Evolutionary conservation across 2,113 vertebrate species (phyloP).

Genomic region (Aptenodytes forsteri): DNA sequence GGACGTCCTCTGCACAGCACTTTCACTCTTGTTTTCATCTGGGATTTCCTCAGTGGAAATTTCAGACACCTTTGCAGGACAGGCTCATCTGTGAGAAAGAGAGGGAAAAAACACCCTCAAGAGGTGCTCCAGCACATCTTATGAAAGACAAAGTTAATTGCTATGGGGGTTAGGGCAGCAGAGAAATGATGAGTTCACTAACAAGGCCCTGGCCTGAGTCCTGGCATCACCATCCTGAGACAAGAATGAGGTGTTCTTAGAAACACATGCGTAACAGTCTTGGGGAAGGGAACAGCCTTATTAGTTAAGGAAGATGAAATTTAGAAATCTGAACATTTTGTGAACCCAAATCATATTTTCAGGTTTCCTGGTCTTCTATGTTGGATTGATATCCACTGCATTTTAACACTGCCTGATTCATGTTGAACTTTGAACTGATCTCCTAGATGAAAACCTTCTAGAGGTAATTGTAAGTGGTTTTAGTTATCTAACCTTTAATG

Average conservation of each 20-base stretch:
- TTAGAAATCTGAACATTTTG: not conserved
- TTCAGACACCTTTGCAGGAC: not conserved
- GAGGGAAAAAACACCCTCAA: not conserved
- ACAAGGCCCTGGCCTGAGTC: not conserved
- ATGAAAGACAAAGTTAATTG: not conserved
- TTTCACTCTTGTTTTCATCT: not conserved
- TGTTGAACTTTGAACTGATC: not conserved
- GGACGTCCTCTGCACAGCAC: rapidly evolving
- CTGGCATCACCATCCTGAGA: not conserved
- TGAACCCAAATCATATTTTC: not conserved
- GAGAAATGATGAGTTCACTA: not conserved
- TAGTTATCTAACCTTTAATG: not conserved
- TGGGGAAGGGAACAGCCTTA: not conserved
- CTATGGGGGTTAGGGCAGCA: not conserved
- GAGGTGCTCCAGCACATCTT: rapidly evolving
- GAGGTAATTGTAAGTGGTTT: not conserved
- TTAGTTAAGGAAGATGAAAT: not conserved
- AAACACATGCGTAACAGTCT: not conserved
- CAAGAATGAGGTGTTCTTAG: not conserved
- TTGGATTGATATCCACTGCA: not conserved
- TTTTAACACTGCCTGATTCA: not conserved
- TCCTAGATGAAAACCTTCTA: not conserved
- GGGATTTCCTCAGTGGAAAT: not conserved
- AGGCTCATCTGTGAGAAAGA: not conserved
- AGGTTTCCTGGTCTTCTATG: not conserved